Percentiles rank a stretch among this genome's conserved stretches.
Conservation (phyloP, 2,797 vertebrate species). For the Gephyroberyx darwinii region DNA sequence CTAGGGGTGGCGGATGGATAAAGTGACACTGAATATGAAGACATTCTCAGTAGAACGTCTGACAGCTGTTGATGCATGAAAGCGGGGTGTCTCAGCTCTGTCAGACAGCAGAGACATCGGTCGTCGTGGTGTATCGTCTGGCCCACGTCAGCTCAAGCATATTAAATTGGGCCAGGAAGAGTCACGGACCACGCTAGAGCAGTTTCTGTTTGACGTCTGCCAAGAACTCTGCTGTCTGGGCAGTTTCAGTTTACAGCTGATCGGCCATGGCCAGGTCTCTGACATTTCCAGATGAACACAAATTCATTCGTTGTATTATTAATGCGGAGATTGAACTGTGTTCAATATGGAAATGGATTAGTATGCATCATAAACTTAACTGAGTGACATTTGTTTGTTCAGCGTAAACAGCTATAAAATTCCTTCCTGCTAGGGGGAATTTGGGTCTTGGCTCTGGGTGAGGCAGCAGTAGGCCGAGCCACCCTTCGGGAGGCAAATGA, state of each 20-base stretch:
- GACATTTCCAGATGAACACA: constrained; percentile 40
- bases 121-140: constrained; percentile 35
- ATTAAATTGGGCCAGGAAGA: constrained; percentile 42
- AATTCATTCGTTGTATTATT: constrained; percentile 24
- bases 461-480: background rate
- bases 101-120: constrained; percentile 10
- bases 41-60: constrained; percentile 12
- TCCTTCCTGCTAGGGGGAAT: too few relatives aligned
- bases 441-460: too few relatives aligned
- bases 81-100: constrained; percentile 4
- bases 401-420: too few relatives aligned
- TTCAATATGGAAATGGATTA: constrained; percentile 1
- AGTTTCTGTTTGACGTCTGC: constrained; percentile 46
- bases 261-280: constrained; percentile 9
- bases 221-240: constrained; percentile 18
- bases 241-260: constrained; percentile 50
- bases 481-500: background rate
- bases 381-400: constrained; percentile 4
- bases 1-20: constrained; percentile 24
- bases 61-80: constrained; percentile 49
- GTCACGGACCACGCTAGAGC: constrained; percentile 4
- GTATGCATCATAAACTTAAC: constrained; percentile 16
- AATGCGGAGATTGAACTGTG: constrained; percentile 8
- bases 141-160: constrained; percentile 25
- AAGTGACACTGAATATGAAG: constrained; percentile 50